A percentile compares a stretch with the other conserved stretches of the same genome.
Evolutionary conservation across 2,888 invertebrate species (phyloP).

Genomic region (Dusona sp.): DNA sequence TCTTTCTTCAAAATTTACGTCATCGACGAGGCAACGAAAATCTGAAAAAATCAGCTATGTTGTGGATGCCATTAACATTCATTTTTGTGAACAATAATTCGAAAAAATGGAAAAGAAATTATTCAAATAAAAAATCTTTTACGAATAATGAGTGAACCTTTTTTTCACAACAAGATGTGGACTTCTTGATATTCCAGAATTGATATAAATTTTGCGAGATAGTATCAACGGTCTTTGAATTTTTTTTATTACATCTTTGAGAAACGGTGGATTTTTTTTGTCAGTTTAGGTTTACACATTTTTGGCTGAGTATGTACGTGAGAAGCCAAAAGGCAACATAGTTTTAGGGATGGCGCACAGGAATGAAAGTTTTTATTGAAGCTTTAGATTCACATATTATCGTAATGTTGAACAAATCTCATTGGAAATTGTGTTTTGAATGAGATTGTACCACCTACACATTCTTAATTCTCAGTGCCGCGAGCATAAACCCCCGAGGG

Average conservation of each 20-base stretch:
- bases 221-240: too few species aligned
- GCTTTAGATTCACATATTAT: neutral
- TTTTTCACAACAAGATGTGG: neutral
- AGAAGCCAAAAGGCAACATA: neutral
- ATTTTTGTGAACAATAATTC: neutral
- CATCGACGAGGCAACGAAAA: too few species aligned
- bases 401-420: neutral
- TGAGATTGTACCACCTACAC: neutral
- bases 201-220: neutral
- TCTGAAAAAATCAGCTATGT: too few species aligned
- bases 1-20: neutral
- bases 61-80: too few species aligned
- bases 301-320: neutral
- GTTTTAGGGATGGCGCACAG: neutral
- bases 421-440: neutral
- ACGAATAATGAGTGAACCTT: neutral
- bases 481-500: neutral
- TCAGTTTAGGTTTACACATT: neutral
- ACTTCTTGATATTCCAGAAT: neutral
- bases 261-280: neutral
- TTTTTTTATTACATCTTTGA: neutral
- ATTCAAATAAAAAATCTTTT: neutral
- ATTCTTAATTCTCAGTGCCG: constrained; percentile 16
- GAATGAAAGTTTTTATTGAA: neutral
- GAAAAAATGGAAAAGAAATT: neutral